Conservation (phyloP, 2,113 vertebrate species). For the Cinclus cinclus region DNA sequence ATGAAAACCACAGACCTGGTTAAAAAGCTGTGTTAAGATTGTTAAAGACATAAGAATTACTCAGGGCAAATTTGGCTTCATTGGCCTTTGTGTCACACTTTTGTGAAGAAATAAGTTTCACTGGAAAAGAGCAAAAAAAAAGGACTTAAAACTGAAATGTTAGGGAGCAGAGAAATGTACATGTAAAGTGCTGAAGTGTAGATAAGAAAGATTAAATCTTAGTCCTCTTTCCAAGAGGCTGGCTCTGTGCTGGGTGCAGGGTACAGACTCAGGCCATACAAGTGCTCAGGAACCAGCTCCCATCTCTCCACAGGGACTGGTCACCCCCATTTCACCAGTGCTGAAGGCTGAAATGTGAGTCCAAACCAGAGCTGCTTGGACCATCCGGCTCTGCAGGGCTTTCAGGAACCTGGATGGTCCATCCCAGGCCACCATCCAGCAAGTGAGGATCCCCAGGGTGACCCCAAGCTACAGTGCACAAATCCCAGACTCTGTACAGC, state of each 20-base stretch:
- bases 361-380: not conserved
- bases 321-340: not conserved
- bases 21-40: not conserved
- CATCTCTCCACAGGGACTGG: not conserved
- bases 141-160: not conserved
- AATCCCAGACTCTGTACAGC: not conserved
- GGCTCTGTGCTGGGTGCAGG: not conserved
- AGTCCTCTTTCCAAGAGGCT: fast-evolving
- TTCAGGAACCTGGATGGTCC: not conserved
- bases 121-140: not conserved
- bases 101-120: not conserved
- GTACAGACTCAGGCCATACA: fast-evolving
- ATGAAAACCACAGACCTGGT: not conserved
- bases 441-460: fast-evolving
- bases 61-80: not conserved
- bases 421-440: not conserved
- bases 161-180: not conserved
- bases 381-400: fast-evolving
- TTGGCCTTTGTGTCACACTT: not conserved
- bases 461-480: fast-evolving
- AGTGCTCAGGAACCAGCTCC: not conserved
- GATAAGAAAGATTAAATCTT: not conserved
- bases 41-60: conserved; percentile 16
- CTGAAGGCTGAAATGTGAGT: not conserved
- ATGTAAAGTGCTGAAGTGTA: not conserved